Conservation (phyloP, 2,888 invertebrate species). For the Ariolimax columbianus region DNA sequence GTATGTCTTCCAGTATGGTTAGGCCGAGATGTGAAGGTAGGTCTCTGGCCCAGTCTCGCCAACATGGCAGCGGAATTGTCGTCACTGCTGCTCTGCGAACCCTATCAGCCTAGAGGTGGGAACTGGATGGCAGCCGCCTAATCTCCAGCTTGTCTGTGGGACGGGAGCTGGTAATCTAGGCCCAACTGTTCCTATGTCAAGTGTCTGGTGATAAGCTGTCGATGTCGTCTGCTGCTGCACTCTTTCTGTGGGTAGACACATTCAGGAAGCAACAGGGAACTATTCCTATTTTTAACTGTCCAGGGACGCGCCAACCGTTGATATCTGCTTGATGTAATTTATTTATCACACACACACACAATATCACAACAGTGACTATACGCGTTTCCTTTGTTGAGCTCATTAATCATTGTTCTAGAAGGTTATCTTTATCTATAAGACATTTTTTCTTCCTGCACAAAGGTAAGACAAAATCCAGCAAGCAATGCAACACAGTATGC, state of each 20-base stretch:
- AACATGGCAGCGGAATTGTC: conserved; percentile 3
- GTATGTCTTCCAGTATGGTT: neutral
- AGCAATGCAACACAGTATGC: no score
- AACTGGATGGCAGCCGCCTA: neutral
- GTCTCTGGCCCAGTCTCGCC: neutral
- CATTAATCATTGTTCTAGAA: no score
- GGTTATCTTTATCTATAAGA: no score
- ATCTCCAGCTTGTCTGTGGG: neutral
- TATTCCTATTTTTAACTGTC: neutral
- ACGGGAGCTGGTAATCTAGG: neutral
- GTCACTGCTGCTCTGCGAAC: neutral
- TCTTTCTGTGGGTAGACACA: neutral
- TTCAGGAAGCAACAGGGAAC: neutral
- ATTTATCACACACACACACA: no score
- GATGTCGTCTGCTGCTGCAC: neutral
- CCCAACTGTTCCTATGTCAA: conserved; percentile 33
- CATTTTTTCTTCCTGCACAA: no score
- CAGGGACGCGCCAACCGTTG: neutral
- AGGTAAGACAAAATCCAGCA: no score
- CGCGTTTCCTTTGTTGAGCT: neutral
- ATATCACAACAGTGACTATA: neutral
- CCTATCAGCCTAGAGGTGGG: neutral
- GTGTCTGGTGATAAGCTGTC: conserved; percentile 11
- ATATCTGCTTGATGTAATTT: no score
- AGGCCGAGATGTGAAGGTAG: neutral